Conservation (phyloP, 2,888 invertebrate genomes). For the Fragum whitleyi region DNA sequence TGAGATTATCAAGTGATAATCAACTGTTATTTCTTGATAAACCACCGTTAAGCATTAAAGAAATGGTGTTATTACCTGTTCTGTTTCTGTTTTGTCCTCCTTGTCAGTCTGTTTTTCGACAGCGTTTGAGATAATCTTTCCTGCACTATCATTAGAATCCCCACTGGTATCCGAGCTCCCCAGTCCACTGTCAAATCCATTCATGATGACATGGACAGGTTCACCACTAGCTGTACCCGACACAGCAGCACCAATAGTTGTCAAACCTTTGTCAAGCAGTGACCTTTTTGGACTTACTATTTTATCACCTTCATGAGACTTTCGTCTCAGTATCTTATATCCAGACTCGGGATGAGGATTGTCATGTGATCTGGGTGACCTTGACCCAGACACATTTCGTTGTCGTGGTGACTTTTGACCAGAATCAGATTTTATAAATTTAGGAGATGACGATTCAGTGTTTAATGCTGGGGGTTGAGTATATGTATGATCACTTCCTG, state of each 20-base stretch:
- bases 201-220: constrained; percentile 31
- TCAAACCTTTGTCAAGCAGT: neutral
- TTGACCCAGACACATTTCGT: constrained; percentile 25
- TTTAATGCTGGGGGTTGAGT: constrained; percentile 4
- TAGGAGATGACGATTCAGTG: constrained; percentile 4
- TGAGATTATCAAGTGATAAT: no score
- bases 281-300: neutral
- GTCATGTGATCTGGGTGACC: constrained; percentile 35
- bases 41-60: no score
- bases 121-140: constrained; percentile 59
- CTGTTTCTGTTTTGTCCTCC: neutral
- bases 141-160: constrained; percentile 79
- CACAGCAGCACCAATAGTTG: constrained; percentile 6
- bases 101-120: neutral
- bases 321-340: neutral
- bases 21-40: no score
- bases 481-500: constrained; percentile 6
- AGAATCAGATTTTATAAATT: constrained; percentile 1
- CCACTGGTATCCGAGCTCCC: constrained; percentile 80
- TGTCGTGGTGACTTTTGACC: constrained; percentile 39
- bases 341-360: constrained; percentile 3
- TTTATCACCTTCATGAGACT: constrained; percentile 8
- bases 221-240: constrained; percentile 18
- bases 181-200: constrained; percentile 76
- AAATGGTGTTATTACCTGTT: constrained; percentile 24